These are phyloP conservation scores for Platyura marginata DNA, from an alignment of 1,140 invertebrate species.

Conservation along the genomic window DNA sequence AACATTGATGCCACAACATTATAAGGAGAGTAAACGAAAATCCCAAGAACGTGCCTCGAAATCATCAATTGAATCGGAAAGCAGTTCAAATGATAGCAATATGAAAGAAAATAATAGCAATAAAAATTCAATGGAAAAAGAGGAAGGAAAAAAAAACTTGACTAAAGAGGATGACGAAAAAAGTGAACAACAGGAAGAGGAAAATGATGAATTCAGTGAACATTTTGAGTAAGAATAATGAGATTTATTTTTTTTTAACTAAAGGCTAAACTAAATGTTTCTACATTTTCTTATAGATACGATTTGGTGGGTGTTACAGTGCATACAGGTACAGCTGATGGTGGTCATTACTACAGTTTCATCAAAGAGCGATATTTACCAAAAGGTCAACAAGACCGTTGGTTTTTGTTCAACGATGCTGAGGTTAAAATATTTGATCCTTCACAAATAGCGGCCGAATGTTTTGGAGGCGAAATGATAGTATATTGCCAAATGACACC, in stretches of 20 bases:
- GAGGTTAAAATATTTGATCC: conserved; percentile 93
- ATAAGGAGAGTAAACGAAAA: conserved; percentile 27
- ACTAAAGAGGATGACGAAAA: conserved; percentile 9
- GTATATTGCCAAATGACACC: conserved; percentile 25
- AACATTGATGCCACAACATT: conserved; percentile 75
- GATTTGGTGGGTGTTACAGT: conserved; percentile 91
- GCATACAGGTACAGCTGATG: conserved; percentile 89
- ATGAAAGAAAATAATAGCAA: conserved; percentile 19
- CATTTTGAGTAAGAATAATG: background rate
- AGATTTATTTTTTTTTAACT: background rate
- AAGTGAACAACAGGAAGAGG: conserved; percentile 11
- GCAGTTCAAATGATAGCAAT: background rate
- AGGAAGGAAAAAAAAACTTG: no score
- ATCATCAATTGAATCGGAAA: no score
- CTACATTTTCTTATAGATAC: conserved; percentile 41
- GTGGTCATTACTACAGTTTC: conserved; percentile 93
- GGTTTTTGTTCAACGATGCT: conserved; percentile 90
- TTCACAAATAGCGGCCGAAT: conserved; percentile 81
- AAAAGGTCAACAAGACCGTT: conserved; percentile 50
- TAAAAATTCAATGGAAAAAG: conserved; percentile 25
- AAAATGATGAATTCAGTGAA: conserved; percentile 10
- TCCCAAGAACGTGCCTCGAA: no score
- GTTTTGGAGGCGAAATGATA: conserved; percentile 94
- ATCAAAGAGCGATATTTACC: conserved; percentile 63
- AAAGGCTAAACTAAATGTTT: background rate